These are phyloP conservation scores for Leptinotarsa haldemani DNA, from an alignment of 2,888 invertebrate species.

Conservation along the genomic window DNA sequence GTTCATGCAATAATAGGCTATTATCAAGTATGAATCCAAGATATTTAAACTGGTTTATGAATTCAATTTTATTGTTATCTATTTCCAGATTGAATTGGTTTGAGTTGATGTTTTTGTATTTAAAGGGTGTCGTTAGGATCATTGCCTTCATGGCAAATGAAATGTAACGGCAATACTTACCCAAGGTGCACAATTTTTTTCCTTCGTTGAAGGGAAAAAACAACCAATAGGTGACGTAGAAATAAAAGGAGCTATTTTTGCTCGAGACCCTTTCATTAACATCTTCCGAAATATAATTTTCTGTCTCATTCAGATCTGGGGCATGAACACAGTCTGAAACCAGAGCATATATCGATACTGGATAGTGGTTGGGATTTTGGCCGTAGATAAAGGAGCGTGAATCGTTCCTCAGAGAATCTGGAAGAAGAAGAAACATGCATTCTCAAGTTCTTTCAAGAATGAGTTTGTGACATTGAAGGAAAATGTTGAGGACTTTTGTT, in stretches of 20 bases:
- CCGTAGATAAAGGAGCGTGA: slow-evolving; percentile 72
- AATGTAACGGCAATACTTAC: slow-evolving; percentile 42
- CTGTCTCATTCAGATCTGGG: slow-evolving; percentile 31
- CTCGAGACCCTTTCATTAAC: background rate
- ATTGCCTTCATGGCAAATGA: too few species aligned
- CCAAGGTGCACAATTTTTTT: slow-evolving; percentile 70
- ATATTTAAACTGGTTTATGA: too few species aligned
- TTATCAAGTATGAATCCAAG: too few species aligned
- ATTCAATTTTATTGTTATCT: too few species aligned
- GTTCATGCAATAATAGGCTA: too few species aligned
- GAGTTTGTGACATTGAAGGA: too few species aligned
- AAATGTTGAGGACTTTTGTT: too few species aligned
- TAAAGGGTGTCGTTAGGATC: too few species aligned
- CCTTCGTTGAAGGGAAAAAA: slow-evolving; percentile 78
- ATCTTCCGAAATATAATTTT: slow-evolving; percentile 18
- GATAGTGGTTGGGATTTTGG: slow-evolving; percentile 68
- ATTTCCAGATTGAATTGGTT: too few species aligned
- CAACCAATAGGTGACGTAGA: slow-evolving; percentile 78
- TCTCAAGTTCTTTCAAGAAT: background rate
- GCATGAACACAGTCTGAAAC: slow-evolving; percentile 66
- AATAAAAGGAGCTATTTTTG: slow-evolving; percentile 51
- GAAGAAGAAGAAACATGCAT: slow-evolving; percentile 43
- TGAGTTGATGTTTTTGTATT: too few species aligned
- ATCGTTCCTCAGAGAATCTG: slow-evolving; percentile 65
- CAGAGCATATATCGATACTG: slow-evolving; percentile 73